Conservation (phyloP, 2,888 invertebrate species). For the Eristalinus aeneus region DNA sequence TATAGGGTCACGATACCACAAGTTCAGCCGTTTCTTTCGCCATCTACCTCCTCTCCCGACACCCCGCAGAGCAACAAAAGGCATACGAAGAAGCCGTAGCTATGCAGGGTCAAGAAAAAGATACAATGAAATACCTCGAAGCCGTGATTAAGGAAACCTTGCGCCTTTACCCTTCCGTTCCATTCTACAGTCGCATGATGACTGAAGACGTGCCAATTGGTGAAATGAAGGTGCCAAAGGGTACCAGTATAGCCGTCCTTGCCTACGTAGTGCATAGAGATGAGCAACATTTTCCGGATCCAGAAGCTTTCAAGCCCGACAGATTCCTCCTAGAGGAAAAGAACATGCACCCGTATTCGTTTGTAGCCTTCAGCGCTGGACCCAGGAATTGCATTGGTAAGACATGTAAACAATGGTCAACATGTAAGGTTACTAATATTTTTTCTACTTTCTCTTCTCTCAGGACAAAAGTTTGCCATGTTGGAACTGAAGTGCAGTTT, state of each 20-base stretch:
- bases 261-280: constrained; percentile 81
- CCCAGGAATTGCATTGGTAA: constrained; percentile 79
- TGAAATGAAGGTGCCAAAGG: constrained; percentile 79
- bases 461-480: constrained; percentile 80
- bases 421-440: background rate
- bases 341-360: constrained; percentile 77
- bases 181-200: constrained; percentile 81
- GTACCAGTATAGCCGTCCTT: constrained; percentile 77
- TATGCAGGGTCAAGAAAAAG: constrained; percentile 78
- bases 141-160: constrained; percentile 83
- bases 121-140: constrained; percentile 82
- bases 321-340: constrained; percentile 76
- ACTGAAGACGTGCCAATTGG: constrained; percentile 81
- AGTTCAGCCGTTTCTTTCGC: constrained; percentile 82
- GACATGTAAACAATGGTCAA: background rate
- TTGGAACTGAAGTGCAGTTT: constrained; percentile 78
- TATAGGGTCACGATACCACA: constrained; percentile 82
- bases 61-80: constrained; percentile 81
- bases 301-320: constrained; percentile 79
- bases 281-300: constrained; percentile 81
- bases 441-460: constrained; percentile 1
- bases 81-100: constrained; percentile 80
- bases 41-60: constrained; percentile 81
- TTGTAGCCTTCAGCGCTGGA: constrained; percentile 79
- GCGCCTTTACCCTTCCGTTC: constrained; percentile 83